A percentile compares a stretch with the other conserved stretches of the same genome.
Conservation (phyloP, 2,113 vertebrate species). For the Clinocottus analis region DNA sequence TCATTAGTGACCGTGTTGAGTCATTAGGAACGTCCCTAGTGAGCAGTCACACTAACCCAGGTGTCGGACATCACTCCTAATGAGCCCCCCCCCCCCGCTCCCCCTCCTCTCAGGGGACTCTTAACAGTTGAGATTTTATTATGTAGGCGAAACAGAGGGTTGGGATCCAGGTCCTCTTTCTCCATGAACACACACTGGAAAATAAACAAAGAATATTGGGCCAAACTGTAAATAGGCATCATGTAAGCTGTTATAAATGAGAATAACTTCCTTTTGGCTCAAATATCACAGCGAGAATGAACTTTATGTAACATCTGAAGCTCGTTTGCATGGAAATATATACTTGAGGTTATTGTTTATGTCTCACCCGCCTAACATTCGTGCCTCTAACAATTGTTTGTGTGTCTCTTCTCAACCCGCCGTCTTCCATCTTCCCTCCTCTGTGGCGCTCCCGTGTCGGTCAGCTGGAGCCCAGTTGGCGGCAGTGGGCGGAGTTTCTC, state of each 20-base stretch:
- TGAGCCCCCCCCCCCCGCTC: too few relatives aligned
- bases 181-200: neutral
- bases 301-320: neutral
- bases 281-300: neutral
- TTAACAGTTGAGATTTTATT: neutral
- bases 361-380: neutral
- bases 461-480: constrained; percentile 87
- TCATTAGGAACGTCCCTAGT: too few relatives aligned
- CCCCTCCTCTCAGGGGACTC: too few relatives aligned
- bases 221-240: neutral
- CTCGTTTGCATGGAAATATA: neutral
- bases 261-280: neutral
- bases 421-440: neutral
- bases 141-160: neutral
- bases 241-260: neutral
- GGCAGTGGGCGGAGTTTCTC: constrained; percentile 92
- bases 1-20: too few relatives aligned
- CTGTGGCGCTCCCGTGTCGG: neutral
- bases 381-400: neutral
- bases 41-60: too few relatives aligned
- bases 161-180: neutral
- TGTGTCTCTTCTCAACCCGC: too few relatives aligned
- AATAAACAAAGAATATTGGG: neutral
- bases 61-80: too few relatives aligned
- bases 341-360: neutral